These are phyloP conservation scores for Clinocottus analis DNA, from an alignment of 2,113 vertebrate genomes.

Conservation along the genomic window DNA sequence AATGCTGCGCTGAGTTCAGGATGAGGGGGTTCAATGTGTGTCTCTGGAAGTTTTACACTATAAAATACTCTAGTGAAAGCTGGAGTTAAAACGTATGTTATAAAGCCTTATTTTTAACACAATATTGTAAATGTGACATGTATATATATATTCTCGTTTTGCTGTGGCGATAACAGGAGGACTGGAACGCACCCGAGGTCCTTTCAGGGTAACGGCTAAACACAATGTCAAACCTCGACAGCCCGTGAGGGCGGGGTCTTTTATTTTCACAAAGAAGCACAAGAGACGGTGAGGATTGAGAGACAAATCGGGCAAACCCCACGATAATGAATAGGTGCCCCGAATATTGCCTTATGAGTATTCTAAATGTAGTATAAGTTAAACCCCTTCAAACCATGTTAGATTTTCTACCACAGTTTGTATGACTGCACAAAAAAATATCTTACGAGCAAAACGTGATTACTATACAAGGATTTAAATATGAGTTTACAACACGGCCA, in stretches of 20 bases:
- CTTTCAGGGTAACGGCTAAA: not conserved
- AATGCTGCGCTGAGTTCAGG: not conserved
- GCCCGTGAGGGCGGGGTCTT: conserved; percentile 23
- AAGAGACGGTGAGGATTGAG: not conserved
- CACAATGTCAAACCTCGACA: not conserved
- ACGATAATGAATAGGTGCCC: conserved; percentile 26
- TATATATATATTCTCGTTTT: not conserved
- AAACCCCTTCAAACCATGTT: not conserved
- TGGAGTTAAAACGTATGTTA: accelerated
- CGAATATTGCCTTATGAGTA: conserved; percentile 39
- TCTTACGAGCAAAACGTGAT: not conserved
- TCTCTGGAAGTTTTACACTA: not conserved
- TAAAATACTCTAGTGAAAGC: not conserved
- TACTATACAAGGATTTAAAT: not conserved
- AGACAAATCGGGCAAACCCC: conserved; percentile 57
- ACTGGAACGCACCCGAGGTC: conserved; percentile 11
- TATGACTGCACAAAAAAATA: not conserved
- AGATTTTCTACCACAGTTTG: accelerated
- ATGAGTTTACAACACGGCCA: not conserved
- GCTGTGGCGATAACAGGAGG: not conserved
- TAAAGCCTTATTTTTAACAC: not conserved
- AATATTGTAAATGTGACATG: not conserved
- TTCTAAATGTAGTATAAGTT: not conserved
- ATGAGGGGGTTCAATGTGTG: not conserved
- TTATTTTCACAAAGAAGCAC: not conserved